Conservation (phyloP, 1,140 invertebrate genomes). For the Zelostemma sp. region DNA sequence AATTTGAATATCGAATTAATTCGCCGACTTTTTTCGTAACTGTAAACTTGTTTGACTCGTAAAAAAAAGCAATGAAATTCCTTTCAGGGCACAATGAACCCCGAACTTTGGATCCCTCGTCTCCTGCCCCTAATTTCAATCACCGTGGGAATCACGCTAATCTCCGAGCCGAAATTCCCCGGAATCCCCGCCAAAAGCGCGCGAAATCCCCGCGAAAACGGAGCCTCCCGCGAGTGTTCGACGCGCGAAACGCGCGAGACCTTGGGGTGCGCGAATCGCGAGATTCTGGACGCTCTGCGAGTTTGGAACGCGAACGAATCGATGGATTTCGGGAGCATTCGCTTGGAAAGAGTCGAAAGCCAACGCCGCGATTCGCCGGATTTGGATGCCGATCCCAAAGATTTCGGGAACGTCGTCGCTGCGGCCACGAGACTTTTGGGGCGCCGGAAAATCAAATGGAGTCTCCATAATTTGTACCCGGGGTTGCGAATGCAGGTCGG, state of each 20-base stretch:
- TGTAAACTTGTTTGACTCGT: too few species aligned
- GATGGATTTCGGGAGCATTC: constrained; percentile 71
- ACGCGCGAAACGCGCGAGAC: constrained; percentile 51
- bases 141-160: constrained; percentile 54
- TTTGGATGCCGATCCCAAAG: constrained; percentile 79
- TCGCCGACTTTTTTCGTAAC: too few species aligned
- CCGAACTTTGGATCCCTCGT: constrained; percentile 39
- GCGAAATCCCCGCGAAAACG: constrained; percentile 47
- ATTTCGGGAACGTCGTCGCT: constrained; percentile 78
- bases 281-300: constrained; percentile 76
- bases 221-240: constrained; percentile 52
- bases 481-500: constrained; percentile 79
- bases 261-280: constrained; percentile 76
- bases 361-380: constrained; percentile 60
- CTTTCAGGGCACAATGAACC: constrained; percentile 44
- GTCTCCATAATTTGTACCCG: constrained; percentile 77
- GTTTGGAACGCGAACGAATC: constrained; percentile 75
- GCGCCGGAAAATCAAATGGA: constrained; percentile 79
- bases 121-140: too few species aligned
- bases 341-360: constrained; percentile 56
- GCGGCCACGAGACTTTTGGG: constrained; percentile 79
- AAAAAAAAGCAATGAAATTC: too few species aligned
- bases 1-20: too few species aligned
- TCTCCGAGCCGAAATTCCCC: constrained; percentile 50
- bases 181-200: constrained; percentile 33